phyloP scores from a whole-genome alignment of 2,888 invertebrate genomes.

The Scaptomyza caliginosa region DNA sequence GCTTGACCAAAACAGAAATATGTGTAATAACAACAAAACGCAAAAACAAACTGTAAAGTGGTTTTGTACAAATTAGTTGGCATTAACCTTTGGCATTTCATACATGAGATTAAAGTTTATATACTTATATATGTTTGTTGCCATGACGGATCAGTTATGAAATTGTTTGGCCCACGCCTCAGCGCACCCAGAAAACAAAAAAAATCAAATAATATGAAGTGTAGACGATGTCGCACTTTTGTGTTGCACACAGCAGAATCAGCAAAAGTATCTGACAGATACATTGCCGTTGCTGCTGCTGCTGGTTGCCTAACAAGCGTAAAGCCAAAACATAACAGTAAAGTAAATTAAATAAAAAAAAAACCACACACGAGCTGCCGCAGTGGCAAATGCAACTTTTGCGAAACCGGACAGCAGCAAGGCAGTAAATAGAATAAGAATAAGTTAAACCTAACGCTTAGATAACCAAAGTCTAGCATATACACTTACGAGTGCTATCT shows the following conservation, averaged over 20 bases:
- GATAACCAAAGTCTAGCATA: slow-evolving; percentile 14
- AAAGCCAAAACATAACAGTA: slow-evolving; percentile 74
- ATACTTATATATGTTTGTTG: slow-evolving; percentile 15
- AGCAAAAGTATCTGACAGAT: slow-evolving; percentile 65
- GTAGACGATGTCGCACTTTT: slow-evolving; percentile 36
- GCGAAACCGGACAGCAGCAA: slow-evolving; percentile 54
- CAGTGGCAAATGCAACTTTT: slow-evolving; percentile 54
- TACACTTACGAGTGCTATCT: slow-evolving; percentile 2
- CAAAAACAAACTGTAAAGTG: slow-evolving; percentile 26
- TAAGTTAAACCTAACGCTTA: slow-evolving; percentile 4
- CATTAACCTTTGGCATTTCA: slow-evolving; percentile 74
- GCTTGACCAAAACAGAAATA: slow-evolving; percentile 47
- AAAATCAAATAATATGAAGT: slow-evolving; percentile 41
- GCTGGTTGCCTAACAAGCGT: slow-evolving; percentile 70
- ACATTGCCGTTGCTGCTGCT: slow-evolving; percentile 45
- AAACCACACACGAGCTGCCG: slow-evolving; percentile 57
- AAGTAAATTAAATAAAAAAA: slow-evolving; percentile 70
- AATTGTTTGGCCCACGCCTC: slow-evolving; percentile 56
- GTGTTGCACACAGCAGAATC: slow-evolving; percentile 52
- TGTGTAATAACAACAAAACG: slow-evolving; percentile 33
- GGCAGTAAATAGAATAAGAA: slow-evolving; percentile 28
- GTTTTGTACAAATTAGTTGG: slow-evolving; percentile 55
- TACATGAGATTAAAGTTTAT: slow-evolving; percentile 23
- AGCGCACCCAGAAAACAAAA: slow-evolving; percentile 62
- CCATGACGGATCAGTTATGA: slow-evolving; percentile 55